phyloP scores from a whole-genome alignment of 35 echinoderm and acorn worm species.

The Heliocidaris erythrogramma region DNA sequence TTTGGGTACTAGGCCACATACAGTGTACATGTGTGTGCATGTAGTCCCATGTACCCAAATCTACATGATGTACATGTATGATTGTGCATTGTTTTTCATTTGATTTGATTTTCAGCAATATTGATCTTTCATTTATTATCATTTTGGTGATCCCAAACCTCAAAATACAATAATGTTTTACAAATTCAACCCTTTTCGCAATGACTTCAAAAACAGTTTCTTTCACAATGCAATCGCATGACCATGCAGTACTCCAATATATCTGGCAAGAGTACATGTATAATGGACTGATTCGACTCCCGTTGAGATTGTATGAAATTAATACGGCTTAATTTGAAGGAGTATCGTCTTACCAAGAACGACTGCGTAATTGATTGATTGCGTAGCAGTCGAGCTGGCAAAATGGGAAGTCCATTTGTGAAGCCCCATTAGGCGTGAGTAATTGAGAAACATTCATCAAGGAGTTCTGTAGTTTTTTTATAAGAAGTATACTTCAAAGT shows the following conservation, averaged over 20 bases:
- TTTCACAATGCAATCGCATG: neutral
- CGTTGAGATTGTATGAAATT: neutral
- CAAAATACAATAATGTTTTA: too few relatives aligned
- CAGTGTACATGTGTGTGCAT: too few relatives aligned
- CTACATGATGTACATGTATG: too few relatives aligned
- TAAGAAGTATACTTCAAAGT: neutral
- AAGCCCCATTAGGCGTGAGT: constrained; percentile 17
- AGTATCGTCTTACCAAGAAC: constrained; percentile 6
- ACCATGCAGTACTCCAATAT: neutral
- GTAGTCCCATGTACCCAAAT: too few relatives aligned
- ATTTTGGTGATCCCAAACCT: too few relatives aligned
- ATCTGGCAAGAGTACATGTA: neutral
- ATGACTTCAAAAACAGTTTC: too few relatives aligned
- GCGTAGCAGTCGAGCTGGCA: neutral
- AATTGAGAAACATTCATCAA: constrained; percentile 29
- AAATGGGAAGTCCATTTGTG: constrained; percentile 37
- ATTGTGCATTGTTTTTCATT: too few relatives aligned
- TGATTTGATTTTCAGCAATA: too few relatives aligned
- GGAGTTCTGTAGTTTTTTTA: neutral
- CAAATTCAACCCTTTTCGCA: too few relatives aligned
- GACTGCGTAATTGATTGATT: constrained; percentile 21
- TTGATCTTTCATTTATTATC: too few relatives aligned
- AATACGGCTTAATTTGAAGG: constrained; percentile 3
- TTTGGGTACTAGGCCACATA: too few relatives aligned
- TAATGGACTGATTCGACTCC: neutral